A percentile compares a stretch with the other conserved stretches of the same genome.
phyloP scores from a whole-genome alignment of 2,113 vertebrate species.

The Chlamydotis undulata region DNA sequence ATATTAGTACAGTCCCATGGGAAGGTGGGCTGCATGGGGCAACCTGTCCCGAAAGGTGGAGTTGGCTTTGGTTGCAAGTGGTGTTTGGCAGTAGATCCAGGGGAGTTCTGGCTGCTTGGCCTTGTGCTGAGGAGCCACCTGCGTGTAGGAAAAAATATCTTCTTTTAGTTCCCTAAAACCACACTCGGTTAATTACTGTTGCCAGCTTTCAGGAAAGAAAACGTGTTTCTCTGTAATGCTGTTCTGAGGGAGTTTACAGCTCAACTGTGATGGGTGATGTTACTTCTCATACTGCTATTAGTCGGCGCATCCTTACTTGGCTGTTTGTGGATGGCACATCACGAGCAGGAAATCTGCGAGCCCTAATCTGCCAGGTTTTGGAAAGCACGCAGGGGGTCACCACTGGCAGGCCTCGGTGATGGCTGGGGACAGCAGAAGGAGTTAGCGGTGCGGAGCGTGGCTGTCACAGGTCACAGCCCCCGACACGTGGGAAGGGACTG shows the following conservation, averaged over 20 bases:
- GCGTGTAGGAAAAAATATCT: fast-evolving
- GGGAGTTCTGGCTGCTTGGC: background rate
- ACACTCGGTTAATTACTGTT: background rate
- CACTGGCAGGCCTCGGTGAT: background rate
- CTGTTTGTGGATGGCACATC: background rate
- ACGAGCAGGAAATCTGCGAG: background rate
- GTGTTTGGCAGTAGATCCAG: background rate
- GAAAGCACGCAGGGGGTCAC: background rate
- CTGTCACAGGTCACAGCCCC: background rate
- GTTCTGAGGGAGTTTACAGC: background rate
- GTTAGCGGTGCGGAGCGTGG: background rate
- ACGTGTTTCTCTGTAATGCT: background rate
- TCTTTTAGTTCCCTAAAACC: background rate
- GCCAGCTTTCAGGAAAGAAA: constrained; percentile 20
- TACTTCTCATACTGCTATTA: background rate
- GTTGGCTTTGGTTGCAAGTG: background rate
- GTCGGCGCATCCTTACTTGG: background rate
- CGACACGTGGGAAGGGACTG: background rate
- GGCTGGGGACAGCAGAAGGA: background rate
- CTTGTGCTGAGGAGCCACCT: background rate
- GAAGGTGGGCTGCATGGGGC: background rate
- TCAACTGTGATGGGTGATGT: background rate
- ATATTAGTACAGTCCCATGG: background rate
- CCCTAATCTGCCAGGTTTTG: background rate
- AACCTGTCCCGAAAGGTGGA: background rate